Evolutionary conservation across 2,113 vertebrate genomes (phyloP), one percentile per base, ranked within the genome.

Genomic region (Megaptera novaeangliae): DNA sequence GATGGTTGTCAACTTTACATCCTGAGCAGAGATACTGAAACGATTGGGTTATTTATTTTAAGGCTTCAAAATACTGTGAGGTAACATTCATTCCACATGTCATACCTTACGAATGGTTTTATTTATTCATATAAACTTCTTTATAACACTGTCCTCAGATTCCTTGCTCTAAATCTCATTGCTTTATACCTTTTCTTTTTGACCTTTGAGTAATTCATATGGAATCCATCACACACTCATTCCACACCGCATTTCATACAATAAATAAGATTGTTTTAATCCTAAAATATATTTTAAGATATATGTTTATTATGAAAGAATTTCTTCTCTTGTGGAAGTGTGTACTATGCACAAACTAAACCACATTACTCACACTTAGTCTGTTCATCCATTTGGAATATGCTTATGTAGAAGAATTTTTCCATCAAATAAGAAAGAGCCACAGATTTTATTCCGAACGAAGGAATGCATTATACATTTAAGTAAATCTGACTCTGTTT

Each of bases 361-460:
- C 83, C 95, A 90, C 71, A 83, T 94, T 83, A 63, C 68, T 96
- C 83, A 91, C n/a, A 84, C 31, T 88, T 46, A 71, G 44, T 55
- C 57, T 96, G 80, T 97, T 96, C 95, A 94, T 66, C 68, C 89
- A 83, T 77, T 92, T 97, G 68, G 63, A 94, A 96, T 92, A 95
- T 44, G 25, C 57, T 95, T 49, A 44, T n/a, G 36, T 20, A 69
- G 55, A 83, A 86, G 44, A 89, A 91, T 96, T 95, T 95, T 97
- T 95, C 89, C 93, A 90, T 80, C 74, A 95, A 83, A 95, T 95
- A 94, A 94, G 94, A n/a, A 96, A 59, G 68, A 96, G 68, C 63
- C 92, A 96, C 92, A 97, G 64, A 93, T 96, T 95, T 90, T 88
- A 12, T 77, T 91, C 49, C 88, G 71, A 92, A 83, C 29, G 74